Percentiles rank a stretch among this genome's conserved stretches.
Evolutionary conservation across 2,797 vertebrate genomes (phyloP).

Genomic region (Urosaurus nigricauda): DNA sequence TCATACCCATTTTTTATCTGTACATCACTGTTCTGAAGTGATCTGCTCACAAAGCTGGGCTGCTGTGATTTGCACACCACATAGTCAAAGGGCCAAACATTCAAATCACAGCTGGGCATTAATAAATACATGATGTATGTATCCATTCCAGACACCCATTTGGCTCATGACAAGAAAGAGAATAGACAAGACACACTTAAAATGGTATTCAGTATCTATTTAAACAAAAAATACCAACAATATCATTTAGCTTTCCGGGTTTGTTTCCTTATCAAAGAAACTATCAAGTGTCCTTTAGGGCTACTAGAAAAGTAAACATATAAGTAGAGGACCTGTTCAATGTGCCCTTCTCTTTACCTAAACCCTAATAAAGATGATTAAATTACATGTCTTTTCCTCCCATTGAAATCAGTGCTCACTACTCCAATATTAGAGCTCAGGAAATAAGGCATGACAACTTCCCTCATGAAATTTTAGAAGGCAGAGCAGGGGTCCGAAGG

Average conservation of each 20-base stretch:
- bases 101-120: neutral
- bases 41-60: constrained; percentile 14
- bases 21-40: constrained; percentile 5
- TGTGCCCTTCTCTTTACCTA: constrained; percentile 65
- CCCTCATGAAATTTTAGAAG: constrained; percentile 91
- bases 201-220: constrained; percentile 1
- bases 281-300: constrained; percentile 50
- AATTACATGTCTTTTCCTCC: constrained; percentile 84
- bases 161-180: neutral
- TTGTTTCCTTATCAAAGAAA: constrained; percentile 11
- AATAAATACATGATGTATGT: constrained; percentile 17
- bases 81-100: rapidly evolving
- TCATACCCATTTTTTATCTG: neutral
- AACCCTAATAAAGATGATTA: constrained; percentile 87
- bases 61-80: constrained; percentile 19
- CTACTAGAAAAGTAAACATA: constrained; percentile 57
- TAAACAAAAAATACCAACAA: neutral
- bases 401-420: constrained; percentile 78
- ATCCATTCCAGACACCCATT: neutral
- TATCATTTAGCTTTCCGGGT: neutral
- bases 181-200: constrained; percentile 8
- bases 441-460: constrained; percentile 91
- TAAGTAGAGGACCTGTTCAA: constrained; percentile 66
- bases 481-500: constrained; percentile 83
- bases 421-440: constrained; percentile 86